Evolutionary conservation across 2,797 vertebrate genomes (phyloP), one percentile per base, ranked within the genome.

Genomic region (Ptychobarbus kaznakovi): DNA sequence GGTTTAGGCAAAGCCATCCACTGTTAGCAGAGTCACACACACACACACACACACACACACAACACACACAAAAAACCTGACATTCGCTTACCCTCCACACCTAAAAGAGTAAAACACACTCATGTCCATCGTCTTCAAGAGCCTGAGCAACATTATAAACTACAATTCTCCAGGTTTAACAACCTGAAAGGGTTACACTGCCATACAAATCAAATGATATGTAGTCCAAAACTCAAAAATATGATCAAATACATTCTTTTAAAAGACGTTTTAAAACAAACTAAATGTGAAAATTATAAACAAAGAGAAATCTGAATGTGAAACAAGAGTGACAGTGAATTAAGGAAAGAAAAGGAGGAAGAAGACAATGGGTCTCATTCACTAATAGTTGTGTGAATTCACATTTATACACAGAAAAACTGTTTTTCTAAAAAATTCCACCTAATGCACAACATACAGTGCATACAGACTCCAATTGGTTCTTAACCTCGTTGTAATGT

Each of bases 11-110:
- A 89, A 80, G 87, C 88, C 82, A 78, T 81, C 56, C 46, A 11
- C 32, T 86, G 85, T 89, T 87, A 89, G 87, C 72, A 6, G 12
- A 42, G n/a, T 46, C 46, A 69, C 69, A 81, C 84, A 5, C 77
- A 9, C 51, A 63, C 75, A 80, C 28, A 72, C 1, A 70, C 18
- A 85, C 76, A 86, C 73, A 84, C 83, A 73, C 32, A 32, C 32
- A 32, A 84, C 83, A 73, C 32, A 32, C 32, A 32, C 2, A 10
- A 65, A 22, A 81, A 72, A 80, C 61, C 44, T 76, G 15, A 78
- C 79, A 77, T 69, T 51, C 66, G 38, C 77, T 88, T 88, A 88
- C 89, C 89, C 83, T 83, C 87, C 87, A 89, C 89, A 89, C 89
- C 89, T 89, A 87, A 77, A 85, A 89, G 66, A 80, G 70, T 77